Conservation (phyloP, 2,888 invertebrate genomes). For the Pyrrhosoma nymphula region DNA sequence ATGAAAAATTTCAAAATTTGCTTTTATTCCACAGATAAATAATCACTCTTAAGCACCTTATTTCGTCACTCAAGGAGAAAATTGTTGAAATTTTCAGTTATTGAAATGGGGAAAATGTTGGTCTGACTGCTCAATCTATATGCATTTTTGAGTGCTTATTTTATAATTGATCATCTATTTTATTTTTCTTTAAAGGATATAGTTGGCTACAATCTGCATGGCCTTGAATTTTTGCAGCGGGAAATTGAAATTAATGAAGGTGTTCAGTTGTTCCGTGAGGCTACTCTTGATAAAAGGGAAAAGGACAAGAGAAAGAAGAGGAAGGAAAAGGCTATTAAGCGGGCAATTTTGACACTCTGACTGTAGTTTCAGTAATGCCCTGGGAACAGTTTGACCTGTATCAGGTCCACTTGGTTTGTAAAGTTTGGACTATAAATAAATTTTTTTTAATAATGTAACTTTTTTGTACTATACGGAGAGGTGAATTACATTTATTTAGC, state of each 20-base stretch:
- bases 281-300: slow-evolving; percentile 82
- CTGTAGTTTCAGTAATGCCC: neutral
- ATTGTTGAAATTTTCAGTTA: no score
- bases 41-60: no score
- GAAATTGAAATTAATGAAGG: slow-evolving; percentile 88
- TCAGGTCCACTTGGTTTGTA: slow-evolving; percentile 6
- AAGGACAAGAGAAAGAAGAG: slow-evolving; percentile 83
- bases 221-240: slow-evolving; percentile 87
- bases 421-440: neutral
- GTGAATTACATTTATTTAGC: no score
- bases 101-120: no score
- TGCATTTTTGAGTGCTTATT: no score
- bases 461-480: no score
- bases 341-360: slow-evolving; percentile 80
- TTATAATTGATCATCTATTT: slow-evolving; percentile 68
- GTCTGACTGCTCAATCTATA: no score
- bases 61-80: no score
- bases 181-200: slow-evolving; percentile 90
- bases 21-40: no score
- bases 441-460: neutral
- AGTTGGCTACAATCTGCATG: slow-evolving; percentile 92
- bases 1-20: no score
- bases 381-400: slow-evolving; percentile 7
- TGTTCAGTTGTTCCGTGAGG: slow-evolving; percentile 89
- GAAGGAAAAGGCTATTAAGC: slow-evolving; percentile 82